These are phyloP conservation scores for Danio kyathit DNA, from an alignment of 2,797 vertebrate species.

Conservation along the genomic window DNA sequence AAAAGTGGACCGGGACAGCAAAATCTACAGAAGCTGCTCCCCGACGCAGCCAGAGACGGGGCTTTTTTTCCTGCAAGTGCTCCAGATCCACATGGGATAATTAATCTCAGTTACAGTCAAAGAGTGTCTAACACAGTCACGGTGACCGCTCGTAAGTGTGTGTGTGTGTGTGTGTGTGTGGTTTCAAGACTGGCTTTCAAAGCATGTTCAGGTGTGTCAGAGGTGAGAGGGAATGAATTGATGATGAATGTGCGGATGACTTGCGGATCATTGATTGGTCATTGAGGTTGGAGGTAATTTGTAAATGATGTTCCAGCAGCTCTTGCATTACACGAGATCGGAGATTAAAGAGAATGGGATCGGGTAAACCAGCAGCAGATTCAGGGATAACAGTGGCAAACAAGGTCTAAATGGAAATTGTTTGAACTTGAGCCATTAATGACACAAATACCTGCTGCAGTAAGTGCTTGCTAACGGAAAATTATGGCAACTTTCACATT, in stretches of 20 bases:
- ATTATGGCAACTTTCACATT: neutral
- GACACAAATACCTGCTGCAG: neutral
- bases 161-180: constrained; percentile 32
- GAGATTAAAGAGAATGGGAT: constrained; percentile 19
- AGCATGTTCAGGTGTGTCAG: constrained; percentile 42
- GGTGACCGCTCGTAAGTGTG: constrained; percentile 36
- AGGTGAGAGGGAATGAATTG: constrained; percentile 25
- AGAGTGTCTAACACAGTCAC: constrained; percentile 41
- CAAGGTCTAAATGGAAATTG: neutral
- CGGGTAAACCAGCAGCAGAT: neutral
- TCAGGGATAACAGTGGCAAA: neutral
- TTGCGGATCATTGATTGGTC: constrained; percentile 41
- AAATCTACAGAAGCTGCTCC: constrained; percentile 72
- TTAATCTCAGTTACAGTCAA: constrained; percentile 70
- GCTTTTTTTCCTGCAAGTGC: constrained; percentile 64
- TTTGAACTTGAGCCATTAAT: neutral
- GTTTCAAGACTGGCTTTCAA: constrained; percentile 17
- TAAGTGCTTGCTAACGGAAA: neutral
- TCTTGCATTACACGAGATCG: neutral
- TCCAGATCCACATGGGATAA: constrained; percentile 76
- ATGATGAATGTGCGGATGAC: constrained; percentile 29
- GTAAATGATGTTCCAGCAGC: constrained; percentile 23
- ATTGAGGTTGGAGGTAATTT: constrained; percentile 27
- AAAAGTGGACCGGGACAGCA: constrained; percentile 64
- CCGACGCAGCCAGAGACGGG: constrained; percentile 61